Evolutionary conservation across 2,888 invertebrate species (phyloP).

Genomic region (Leptopilina syphax): DNA sequence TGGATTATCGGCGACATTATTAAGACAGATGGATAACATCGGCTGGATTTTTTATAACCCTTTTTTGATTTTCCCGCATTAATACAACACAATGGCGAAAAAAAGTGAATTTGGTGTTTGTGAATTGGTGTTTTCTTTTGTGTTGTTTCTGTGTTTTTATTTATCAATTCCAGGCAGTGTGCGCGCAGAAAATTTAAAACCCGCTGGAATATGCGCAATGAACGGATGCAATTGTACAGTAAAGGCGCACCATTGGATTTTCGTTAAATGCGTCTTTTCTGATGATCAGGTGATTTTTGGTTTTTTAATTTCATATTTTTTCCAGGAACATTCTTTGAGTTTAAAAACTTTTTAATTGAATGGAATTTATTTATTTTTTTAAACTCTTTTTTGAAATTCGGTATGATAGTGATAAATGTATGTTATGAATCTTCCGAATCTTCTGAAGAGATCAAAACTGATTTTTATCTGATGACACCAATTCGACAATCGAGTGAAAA

Average conservation of each 20-base stretch:
- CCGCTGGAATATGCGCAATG: conserved; percentile 79
- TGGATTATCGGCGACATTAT: too few species aligned
- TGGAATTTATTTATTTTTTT: too few species aligned
- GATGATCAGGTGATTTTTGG: conserved; percentile 80
- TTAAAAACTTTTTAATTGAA: too few species aligned
- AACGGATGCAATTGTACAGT: conserved; percentile 81
- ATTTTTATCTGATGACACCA: too few species aligned
- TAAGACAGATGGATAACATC: too few species aligned
- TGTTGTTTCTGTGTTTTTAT: conserved; percentile 65
- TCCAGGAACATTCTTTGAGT: too few species aligned
- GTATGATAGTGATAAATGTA: too few species aligned
- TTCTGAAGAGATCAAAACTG: too few species aligned
- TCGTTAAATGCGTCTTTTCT: conserved; percentile 82
- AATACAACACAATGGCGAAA: conserved; percentile 40
- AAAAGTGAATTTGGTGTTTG: conserved; percentile 61
- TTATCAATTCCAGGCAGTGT: conserved; percentile 55
- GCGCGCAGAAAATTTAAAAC: conserved; percentile 55
- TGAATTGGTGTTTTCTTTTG: conserved; percentile 62
- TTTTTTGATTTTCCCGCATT: neutral
- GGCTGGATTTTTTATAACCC: conserved; percentile 45
- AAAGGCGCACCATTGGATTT: conserved; percentile 81
- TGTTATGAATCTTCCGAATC: too few species aligned
- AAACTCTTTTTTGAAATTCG: too few species aligned
- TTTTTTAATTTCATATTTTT: neutral
- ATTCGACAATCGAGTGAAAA: too few species aligned